A percentile compares a stretch with the other conserved stretches of the same genome.
Conservation (phyloP, 2,888 invertebrate species). For the Rotaria magnacalcarata region DNA sequence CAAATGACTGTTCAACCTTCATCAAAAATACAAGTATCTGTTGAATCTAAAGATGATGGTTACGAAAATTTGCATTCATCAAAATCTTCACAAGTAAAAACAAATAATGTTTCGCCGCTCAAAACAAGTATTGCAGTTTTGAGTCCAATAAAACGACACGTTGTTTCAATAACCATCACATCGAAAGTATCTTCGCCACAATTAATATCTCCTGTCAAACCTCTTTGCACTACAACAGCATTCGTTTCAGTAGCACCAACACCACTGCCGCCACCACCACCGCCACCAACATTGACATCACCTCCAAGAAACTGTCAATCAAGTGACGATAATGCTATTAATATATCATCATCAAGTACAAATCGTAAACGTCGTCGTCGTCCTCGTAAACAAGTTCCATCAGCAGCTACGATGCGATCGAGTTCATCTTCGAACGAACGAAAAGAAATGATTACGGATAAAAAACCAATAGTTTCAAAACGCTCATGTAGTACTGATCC, state of each 20-base stretch:
- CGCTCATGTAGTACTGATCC: not conserved
- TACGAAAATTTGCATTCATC: slow-evolving; percentile 7
- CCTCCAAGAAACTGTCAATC: not conserved
- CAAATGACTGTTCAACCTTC: not conserved
- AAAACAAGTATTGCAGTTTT: not conserved
- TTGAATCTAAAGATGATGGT: not conserved
- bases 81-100: not conserved
- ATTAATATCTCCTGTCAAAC: not conserved
- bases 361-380: slow-evolving; percentile 25
- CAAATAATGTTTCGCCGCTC: not conserved
- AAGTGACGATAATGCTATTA: not conserved
- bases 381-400: not conserved
- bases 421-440: not conserved
- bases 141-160: slow-evolving; percentile 2
- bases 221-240: not conserved
- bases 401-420: not conserved
- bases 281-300: too few relatives aligned
- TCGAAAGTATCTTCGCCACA: not conserved
- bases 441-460: not conserved
- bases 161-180: not conserved
- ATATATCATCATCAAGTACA: not conserved
- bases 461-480: not conserved
- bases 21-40: not conserved
- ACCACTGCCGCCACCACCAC: too few relatives aligned
- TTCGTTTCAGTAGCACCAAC: too few relatives aligned